Evolutionary conservation across 2,797 vertebrate species (phyloP).

Genomic region (Distichodus sexfasciatus): DNA sequence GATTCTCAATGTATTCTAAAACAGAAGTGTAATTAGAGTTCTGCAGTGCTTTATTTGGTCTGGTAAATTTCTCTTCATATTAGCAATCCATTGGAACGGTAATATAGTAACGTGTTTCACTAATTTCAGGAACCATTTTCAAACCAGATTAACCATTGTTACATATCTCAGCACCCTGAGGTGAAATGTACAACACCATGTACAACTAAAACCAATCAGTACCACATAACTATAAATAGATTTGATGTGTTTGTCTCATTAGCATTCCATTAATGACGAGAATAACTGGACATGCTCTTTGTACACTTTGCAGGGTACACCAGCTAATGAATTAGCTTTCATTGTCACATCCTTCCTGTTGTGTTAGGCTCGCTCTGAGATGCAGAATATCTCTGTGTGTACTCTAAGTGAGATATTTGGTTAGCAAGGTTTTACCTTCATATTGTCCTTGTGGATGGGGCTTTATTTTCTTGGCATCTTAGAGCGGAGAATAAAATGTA

Average conservation of each 20-base stretch:
- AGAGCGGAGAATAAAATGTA: conserved; percentile 20
- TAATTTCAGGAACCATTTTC: not conserved
- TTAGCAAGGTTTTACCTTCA: not conserved
- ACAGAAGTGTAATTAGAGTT: no score
- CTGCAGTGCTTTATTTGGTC: no score
- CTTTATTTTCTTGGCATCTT: conserved; percentile 19
- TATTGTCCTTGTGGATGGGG: conserved; percentile 7
- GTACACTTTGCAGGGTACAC: not conserved
- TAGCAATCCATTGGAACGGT: no score
- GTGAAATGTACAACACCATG: no score
- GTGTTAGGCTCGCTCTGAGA: not conserved
- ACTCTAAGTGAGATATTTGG: not conserved
- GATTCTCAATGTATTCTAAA: not conserved
- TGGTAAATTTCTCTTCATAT: no score
- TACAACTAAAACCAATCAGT: conserved; percentile 1
- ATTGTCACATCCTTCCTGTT: conserved; percentile 3
- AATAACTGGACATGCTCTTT: conserved; percentile 8
- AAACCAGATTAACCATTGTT: not conserved
- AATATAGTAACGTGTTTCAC: not conserved
- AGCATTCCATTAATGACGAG: conserved; percentile 8
- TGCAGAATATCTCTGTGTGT: not conserved
- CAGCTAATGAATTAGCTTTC: conserved; percentile 4
- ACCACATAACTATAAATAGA: not conserved
- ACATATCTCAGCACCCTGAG: not conserved
- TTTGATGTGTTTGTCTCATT: conserved; percentile 6